Conservation (phyloP, 2,797 vertebrate genomes). For the Psittacula echo region DNA sequence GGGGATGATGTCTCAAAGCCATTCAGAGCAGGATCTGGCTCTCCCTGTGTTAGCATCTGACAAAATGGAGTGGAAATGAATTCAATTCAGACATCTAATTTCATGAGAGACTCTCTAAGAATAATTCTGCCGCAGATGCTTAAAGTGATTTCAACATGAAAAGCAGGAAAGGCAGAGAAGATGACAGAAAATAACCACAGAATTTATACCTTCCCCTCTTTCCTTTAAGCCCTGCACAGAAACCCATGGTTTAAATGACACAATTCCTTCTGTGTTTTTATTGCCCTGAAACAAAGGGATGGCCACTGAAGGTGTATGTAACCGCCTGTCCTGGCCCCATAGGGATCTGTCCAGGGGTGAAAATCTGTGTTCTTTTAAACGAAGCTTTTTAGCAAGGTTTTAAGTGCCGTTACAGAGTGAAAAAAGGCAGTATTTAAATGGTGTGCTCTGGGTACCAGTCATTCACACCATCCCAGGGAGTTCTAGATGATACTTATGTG, state of each 20-base stretch:
- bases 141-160: constrained; percentile 50
- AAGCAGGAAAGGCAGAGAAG: constrained; percentile 39
- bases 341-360: too few species aligned
- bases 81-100: constrained; percentile 45
- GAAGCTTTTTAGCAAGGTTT: not conserved
- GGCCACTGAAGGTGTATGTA: not conserved
- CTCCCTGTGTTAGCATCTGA: not conserved
- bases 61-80: constrained; percentile 39
- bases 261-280: not conserved
- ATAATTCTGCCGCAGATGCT: constrained; percentile 50
- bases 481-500: not conserved
- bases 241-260: not conserved
- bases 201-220: constrained; percentile 21
- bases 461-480: not conserved
- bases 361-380: not conserved
- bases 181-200: constrained; percentile 45
- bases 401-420: not conserved
- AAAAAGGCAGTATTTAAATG: not conserved
- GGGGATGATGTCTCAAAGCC: not conserved
- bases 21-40: not conserved
- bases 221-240: not conserved
- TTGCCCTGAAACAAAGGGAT: not conserved
- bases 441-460: not conserved
- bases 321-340: not conserved
- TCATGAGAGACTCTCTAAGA: constrained; percentile 52